These are phyloP conservation scores for Hololepta plana DNA, from an alignment of 2,888 invertebrate species.

Conservation along the genomic window DNA sequence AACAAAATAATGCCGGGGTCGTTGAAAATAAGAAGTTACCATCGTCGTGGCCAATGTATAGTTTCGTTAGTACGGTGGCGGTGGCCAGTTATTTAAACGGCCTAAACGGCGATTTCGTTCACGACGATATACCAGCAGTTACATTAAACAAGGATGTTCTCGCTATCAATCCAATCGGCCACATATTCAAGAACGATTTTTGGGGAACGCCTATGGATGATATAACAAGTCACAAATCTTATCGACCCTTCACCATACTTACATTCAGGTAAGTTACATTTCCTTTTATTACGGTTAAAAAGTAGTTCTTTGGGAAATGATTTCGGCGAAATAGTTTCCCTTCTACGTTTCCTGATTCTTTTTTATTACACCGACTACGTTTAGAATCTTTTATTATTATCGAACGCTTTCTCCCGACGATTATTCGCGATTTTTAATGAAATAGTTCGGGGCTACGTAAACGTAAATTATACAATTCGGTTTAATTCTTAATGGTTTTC, in stretches of 20 bases:
- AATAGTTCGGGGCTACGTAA: no score
- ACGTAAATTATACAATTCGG: no score
- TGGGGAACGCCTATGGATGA: slow-evolving; percentile 85
- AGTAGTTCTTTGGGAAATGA: no score
- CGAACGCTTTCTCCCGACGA: no score
- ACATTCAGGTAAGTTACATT: slow-evolving; percentile 75
- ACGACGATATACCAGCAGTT: slow-evolving; percentile 75
- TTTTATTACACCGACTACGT: no score
- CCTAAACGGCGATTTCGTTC: slow-evolving; percentile 65
- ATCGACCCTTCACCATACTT: slow-evolving; percentile 65
- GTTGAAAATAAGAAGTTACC: slow-evolving; percentile 27
- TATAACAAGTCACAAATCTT: slow-evolving; percentile 68
- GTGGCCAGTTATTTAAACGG: slow-evolving; percentile 55
- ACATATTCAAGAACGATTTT: slow-evolving; percentile 61
- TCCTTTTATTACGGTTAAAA: neutral
- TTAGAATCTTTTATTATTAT: no score
- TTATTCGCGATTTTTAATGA: no score
- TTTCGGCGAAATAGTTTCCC: no score
- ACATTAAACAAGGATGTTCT: slow-evolving; percentile 65
- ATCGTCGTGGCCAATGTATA: slow-evolving; percentile 41
- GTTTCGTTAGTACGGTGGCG: slow-evolving; percentile 45
- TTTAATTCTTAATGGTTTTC: no score
- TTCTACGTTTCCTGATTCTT: no score
- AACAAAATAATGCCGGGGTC: no score
- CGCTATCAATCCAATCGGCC: slow-evolving; percentile 40